Base-by-base conservation (phyloP, 2,888 invertebrate species). In the Salticus scenicus region DNA sequence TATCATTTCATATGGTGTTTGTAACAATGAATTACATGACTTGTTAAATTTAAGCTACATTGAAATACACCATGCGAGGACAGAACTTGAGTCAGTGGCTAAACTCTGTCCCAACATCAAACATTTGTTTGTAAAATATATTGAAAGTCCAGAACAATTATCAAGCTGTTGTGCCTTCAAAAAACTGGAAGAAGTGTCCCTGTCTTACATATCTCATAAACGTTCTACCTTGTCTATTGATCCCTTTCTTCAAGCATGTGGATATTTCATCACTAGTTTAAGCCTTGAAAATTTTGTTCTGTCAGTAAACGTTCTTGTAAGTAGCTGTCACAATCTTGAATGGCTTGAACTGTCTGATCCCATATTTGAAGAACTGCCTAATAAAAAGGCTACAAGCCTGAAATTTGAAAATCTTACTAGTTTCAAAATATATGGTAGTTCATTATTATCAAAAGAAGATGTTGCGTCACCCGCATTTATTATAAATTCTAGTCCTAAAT, bases 281-380 rank as follows among this genome's bases (percentile, higher is more conserved):
- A 57, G 57, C 24, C 57, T 57, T 24, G 57, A 57, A 24, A 57
- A 57, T 57, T 57, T 57, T 57, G 57, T 57, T 24, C 57, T 57
- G 24, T 57, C 57, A 17, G 20, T 24, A 7, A 12, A 57, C 24
- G 57, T 57, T 24, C 57, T 57, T 57, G 57, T 57, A 24, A 20
- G 24, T 20, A 57, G 24, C 17, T 57, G 57, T 24, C 57, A 20
- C 24, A 57, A 24, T 57, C 57, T 57, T 20, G 24, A 57, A 57
- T 24, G 20, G 4, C 57, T 57, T 24, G 57, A 57, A 12, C 57
- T 57, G 2, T 57, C 24, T 57, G 57, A 57, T 57, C 57, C 57
- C 5, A 5, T 24, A 1, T 57, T 57, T 24, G 57, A 57, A 57
- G 57, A 57, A 12, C 20, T 24, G 5, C 12, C 57, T 5, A 57